phyloP scores from a whole-genome alignment of 2,888 invertebrate species.

The Cryptocephalus moraei region DNA sequence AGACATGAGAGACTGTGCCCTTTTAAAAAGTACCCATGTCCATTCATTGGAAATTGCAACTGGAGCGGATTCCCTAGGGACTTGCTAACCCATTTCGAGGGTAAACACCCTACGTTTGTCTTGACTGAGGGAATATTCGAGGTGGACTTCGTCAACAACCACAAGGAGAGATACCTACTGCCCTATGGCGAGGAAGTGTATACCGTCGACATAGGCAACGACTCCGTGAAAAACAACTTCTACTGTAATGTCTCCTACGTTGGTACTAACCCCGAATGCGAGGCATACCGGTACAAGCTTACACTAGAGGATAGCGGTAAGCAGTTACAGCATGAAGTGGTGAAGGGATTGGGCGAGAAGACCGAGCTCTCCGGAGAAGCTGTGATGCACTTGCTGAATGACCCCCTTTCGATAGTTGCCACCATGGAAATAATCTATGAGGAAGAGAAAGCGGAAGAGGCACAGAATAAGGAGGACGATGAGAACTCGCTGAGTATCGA shows the following conservation, averaged over 20 bases:
- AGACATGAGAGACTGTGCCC: constrained; percentile 25
- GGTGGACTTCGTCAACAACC: constrained; percentile 26
- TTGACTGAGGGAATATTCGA: constrained; percentile 24
- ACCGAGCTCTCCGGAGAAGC: constrained; percentile 8
- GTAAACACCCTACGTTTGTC: constrained; percentile 22
- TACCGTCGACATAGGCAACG: constrained; percentile 21
- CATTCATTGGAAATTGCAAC: constrained; percentile 16
- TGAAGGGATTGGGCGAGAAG: constrained; percentile 4
- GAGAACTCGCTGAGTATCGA: constrained; percentile 6
- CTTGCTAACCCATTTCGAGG: constrained; percentile 25
- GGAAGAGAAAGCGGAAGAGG: constrained; percentile 3
- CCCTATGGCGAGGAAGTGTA: constrained; percentile 23
- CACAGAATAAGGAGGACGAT: constrained; percentile 4
- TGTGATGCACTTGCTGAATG: constrained; percentile 13
- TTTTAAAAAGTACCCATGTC: constrained; percentile 23
- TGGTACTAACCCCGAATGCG: constrained; percentile 10
- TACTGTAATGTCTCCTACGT: constrained; percentile 21
- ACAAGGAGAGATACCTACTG: constrained; percentile 26
- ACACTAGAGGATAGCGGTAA: constrained; percentile 14
- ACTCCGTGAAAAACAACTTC: constrained; percentile 18
- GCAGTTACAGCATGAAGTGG: constrained; percentile 5
- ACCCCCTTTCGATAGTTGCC: constrained; percentile 19
- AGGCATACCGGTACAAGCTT: constrained; percentile 12
- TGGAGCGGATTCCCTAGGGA: constrained; percentile 25
- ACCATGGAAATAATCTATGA: constrained; percentile 12